These are phyloP conservation scores for Spodoptera littoralis DNA, from an alignment of 2,888 invertebrate genomes.

Conservation along the genomic window DNA sequence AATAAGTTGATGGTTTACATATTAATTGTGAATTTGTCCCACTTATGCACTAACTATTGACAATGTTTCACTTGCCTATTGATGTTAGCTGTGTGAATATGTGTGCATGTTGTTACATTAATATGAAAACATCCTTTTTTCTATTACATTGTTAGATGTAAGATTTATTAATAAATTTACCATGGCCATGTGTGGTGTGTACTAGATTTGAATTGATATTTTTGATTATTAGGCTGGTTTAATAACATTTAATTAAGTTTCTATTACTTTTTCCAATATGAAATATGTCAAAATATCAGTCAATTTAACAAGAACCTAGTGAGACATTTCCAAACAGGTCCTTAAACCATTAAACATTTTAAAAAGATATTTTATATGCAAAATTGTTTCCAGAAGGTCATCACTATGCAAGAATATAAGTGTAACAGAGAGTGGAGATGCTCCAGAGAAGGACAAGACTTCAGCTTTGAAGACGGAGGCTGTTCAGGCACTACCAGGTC, in stretches of 20 bases:
- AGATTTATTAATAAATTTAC: slow-evolving; percentile 10
- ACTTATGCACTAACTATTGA: slow-evolving; percentile 19
- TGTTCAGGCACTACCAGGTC: slow-evolving; percentile 15
- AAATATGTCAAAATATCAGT: too few relatives aligned
- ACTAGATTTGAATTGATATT: too few relatives aligned
- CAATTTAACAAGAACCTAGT: too few relatives aligned
- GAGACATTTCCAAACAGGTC: not conserved
- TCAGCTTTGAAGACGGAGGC: slow-evolving; percentile 59
- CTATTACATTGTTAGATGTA: slow-evolving; percentile 5
- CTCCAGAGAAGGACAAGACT: slow-evolving; percentile 66
- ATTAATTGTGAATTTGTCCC: slow-evolving; percentile 42
- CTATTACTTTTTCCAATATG: too few relatives aligned
- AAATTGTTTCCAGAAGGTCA: slow-evolving; percentile 69
- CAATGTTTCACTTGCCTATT: slow-evolving; percentile 24
- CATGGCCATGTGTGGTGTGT: not conserved
- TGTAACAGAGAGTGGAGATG: slow-evolving; percentile 67
- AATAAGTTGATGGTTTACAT: slow-evolving; percentile 45
- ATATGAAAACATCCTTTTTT: slow-evolving; percentile 15
- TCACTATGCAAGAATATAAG: slow-evolving; percentile 79
- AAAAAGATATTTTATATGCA: too few relatives aligned
- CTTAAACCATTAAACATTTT: not conserved
- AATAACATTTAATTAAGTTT: too few relatives aligned
- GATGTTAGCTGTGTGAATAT: slow-evolving; percentile 11
- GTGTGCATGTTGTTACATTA: slow-evolving; percentile 26
- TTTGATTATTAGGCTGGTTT: too few relatives aligned